These are phyloP conservation scores for Fragum whitleyi DNA, from an alignment of 2,888 invertebrate genomes.

Conservation along the genomic window DNA sequence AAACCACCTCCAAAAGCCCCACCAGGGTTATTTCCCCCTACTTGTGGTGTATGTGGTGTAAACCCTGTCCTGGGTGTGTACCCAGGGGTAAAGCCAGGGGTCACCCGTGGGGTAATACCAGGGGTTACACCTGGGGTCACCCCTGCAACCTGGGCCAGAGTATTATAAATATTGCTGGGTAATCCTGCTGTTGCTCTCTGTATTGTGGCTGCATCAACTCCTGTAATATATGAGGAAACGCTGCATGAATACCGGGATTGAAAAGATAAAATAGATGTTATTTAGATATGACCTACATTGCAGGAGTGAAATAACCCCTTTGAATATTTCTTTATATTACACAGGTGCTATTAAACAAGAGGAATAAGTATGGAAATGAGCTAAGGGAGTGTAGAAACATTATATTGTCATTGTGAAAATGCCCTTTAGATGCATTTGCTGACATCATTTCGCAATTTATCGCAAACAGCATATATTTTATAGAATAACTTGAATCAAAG, in stretches of 20 bases:
- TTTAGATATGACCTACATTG: too few relatives aligned
- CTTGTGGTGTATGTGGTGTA: conserved; percentile 65
- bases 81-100: conserved; percentile 69
- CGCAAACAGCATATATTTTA: too few relatives aligned
- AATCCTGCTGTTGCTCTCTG: conserved; percentile 90
- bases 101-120: conserved; percentile 61
- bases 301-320: too few relatives aligned
- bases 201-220: conserved; percentile 86
- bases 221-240: conserved; percentile 47
- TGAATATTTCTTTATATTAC: too few relatives aligned
- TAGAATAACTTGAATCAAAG: too few relatives aligned
- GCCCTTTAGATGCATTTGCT: too few relatives aligned
- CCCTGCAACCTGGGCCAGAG: conserved; percentile 90
- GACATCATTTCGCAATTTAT: too few relatives aligned
- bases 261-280: background rate
- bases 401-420: too few relatives aligned
- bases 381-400: too few relatives aligned
- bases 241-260: too few relatives aligned
- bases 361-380: too few relatives aligned
- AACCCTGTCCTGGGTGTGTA: conserved; percentile 69
- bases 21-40: conserved; percentile 84
- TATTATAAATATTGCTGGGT: conserved; percentile 90
- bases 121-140: conserved; percentile 85
- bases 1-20: conserved; percentile 74
- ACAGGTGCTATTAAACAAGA: too few relatives aligned